phyloP scores from a whole-genome alignment of 35 echinoderm and acorn worm species.

The Holothuria glaberrima region DNA sequence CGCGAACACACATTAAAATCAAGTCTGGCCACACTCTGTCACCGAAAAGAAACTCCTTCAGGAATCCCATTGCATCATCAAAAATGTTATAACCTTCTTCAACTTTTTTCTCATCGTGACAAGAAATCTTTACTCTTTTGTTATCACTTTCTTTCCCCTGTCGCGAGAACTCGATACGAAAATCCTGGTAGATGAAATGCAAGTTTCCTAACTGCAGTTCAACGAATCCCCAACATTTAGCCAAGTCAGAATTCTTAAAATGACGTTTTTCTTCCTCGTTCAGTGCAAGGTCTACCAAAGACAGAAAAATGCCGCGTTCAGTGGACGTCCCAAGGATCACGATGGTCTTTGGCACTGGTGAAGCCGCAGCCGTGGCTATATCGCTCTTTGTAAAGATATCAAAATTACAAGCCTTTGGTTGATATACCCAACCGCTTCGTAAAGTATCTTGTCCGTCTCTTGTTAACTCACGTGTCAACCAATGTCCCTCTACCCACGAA shows the following conservation, averaged over 20 bases:
- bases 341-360: neutral
- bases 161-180: neutral
- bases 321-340: constrained; percentile 18
- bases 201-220: constrained; percentile 25
- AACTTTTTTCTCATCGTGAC: constrained; percentile 2
- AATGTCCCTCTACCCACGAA: constrained; percentile 7
- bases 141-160: neutral
- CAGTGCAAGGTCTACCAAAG: constrained; percentile 14
- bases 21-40: neutral
- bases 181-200: constrained; percentile 30
- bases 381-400: constrained; percentile 28
- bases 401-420: constrained; percentile 18
- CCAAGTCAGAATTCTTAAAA: neutral
- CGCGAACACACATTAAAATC: neutral
- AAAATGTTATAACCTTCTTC: neutral
- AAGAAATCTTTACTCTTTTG: neutral
- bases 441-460: constrained; percentile 11
- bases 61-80: neutral
- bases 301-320: constrained; percentile 34
- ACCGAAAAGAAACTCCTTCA: neutral
- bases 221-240: constrained; percentile 36
- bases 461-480: neutral
- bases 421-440: constrained; percentile 46
- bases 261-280: neutral
- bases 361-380: neutral